Evolutionary conservation across 1,140 invertebrate genomes (phyloP), one percentile per base, ranked within the genome.

Genomic region (Rhopalosiphum maidis): DNA sequence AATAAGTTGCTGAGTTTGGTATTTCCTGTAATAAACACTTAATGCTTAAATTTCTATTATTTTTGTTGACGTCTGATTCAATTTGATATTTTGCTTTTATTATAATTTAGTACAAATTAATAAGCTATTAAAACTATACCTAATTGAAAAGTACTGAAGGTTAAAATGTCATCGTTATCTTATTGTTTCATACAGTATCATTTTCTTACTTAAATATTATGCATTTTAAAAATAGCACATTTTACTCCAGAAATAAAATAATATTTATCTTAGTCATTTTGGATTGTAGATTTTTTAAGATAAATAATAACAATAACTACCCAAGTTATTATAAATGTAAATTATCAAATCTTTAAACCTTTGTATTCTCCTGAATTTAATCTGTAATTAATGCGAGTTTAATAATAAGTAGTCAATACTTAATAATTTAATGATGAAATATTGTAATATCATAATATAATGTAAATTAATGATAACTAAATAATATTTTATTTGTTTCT

Each of bases 161-260:
- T 87, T 87, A 87, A 35, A 85, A 30, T 85, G 82, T 83, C 82
- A 85, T 85, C 41, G 83, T 11, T 30, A 41, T 85, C 8, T 85
- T 68, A 68, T 60, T 4, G 9, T 30, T 60, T 30, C 9, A 60
- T 60, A 60, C 25, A 15, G 9, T 60, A 60, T 68, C 15, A 68
- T n/a, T n/a, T 6, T 68, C 30, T n/a, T 68, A 68, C 30, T 68
- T 77, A n/a, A 77, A 77, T 77, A n/a, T 77, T 6, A 18, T 77
- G 18, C 15, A 77, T 77, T n/a, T 35, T 18, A 77, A 46, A 46
- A 46, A 46, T 46, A 46, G 46, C 46, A 46, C 46, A 9, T 46
- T 46, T 46, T 77, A 77, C n/a, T 77, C 30, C 30, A 77, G 1
- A 15, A 77, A 77, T 77, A 21, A 15, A 21, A 77, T 77, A 1